A percentile compares a stretch with the other conserved stretches of the same genome.
phyloP scores from a whole-genome alignment of 2,113 vertebrate genomes.

The Origma solitaria region DNA sequence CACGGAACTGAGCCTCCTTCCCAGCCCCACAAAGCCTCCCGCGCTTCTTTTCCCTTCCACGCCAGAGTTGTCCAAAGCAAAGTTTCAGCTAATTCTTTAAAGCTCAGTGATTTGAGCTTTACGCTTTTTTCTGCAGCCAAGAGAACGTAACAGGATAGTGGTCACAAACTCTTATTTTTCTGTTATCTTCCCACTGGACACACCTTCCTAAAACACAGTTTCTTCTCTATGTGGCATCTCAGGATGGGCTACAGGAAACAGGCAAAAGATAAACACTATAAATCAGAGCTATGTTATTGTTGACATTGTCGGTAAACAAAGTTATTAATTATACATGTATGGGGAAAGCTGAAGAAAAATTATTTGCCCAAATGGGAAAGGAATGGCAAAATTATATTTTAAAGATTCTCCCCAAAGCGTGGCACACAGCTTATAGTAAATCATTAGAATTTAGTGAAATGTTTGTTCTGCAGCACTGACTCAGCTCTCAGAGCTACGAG shows the following conservation, averaged over 20 bases:
- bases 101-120: not conserved
- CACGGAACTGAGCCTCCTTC: not conserved
- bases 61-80: not conserved
- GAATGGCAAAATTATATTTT: not conserved
- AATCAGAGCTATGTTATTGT: not conserved
- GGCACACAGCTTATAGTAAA: not conserved
- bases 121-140: not conserved
- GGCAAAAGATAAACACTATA: not conserved
- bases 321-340: constrained; percentile 1
- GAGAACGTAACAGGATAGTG: not conserved
- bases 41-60: not conserved
- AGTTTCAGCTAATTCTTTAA: not conserved
- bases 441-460: not conserved
- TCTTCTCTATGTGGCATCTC: not conserved
- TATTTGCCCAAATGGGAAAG: not conserved
- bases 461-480: not conserved
- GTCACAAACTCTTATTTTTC: not conserved
- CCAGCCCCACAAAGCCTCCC: not conserved
- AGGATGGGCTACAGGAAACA: not conserved
- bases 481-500: not conserved
- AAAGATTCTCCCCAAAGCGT: not conserved
- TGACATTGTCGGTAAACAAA: not conserved
- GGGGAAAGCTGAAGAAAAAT: not conserved
- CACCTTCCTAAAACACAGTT: not conserved
- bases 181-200: not conserved